These are phyloP conservation scores for Eupleurogrammus muticus DNA, from an alignment of 2,797 vertebrate genomes.

Conservation along the genomic window DNA sequence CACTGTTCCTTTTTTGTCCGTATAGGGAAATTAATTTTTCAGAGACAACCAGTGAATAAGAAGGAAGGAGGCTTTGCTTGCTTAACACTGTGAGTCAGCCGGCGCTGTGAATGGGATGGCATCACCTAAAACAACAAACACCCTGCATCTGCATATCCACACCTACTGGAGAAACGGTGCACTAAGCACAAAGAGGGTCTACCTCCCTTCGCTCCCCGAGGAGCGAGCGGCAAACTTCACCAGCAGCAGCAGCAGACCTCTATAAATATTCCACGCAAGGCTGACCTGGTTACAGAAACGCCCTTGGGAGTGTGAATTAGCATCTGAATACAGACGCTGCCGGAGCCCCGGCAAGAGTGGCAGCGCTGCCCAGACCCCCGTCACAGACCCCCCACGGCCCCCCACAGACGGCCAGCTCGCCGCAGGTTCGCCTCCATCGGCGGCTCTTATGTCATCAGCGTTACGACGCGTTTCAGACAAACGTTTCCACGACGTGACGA, in stretches of 20 bases:
- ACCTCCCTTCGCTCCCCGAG: conserved; percentile 67
- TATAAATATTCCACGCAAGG: conserved; percentile 86
- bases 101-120: conserved; percentile 32
- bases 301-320: conserved; percentile 84
- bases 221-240: conserved; percentile 75
- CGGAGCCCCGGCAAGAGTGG: conserved; percentile 74
- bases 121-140: conserved; percentile 42
- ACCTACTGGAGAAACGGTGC: conserved; percentile 57
- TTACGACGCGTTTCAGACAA: conserved; percentile 1
- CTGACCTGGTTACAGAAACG: conserved; percentile 86
- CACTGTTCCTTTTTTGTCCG: no score
- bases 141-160: conserved; percentile 44
- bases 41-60: no score
- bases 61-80: conserved; percentile 17
- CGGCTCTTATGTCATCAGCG: conserved; percentile 4
- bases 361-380: conserved; percentile 65
- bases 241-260: conserved; percentile 77
- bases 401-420: conserved; percentile 57
- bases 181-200: conserved; percentile 73
- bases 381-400: conserved; percentile 59
- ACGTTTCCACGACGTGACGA: not conserved
- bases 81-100: conserved; percentile 33
- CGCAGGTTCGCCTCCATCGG: conserved; percentile 27
- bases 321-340: conserved; percentile 84
- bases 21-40: no score